Evolutionary conservation across 2,113 vertebrate genomes (phyloP).

Genomic region (Leptobrachium ailaonicum): DNA sequence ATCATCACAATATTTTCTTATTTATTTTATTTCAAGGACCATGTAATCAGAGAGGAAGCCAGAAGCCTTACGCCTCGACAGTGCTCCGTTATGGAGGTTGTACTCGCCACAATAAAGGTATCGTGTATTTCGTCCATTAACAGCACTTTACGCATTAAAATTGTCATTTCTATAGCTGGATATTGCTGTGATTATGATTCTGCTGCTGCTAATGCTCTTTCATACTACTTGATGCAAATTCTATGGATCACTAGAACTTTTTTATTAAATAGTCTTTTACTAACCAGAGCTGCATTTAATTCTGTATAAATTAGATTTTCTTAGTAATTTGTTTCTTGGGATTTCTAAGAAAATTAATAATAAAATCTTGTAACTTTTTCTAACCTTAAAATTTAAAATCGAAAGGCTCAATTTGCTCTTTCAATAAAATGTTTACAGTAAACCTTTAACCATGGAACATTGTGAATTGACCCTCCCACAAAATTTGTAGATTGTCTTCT

Average conservation of each 20-base stretch:
- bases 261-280: background rate
- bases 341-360: too few species aligned
- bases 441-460: too few species aligned
- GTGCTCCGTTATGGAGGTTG: constrained; percentile 89
- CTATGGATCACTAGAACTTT: constrained; percentile 12
- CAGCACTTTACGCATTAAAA: constrained; percentile 17
- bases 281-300: constrained; percentile 6
- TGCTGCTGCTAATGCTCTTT: constrained; percentile 3
- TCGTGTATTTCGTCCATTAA: constrained; percentile 26
- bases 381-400: too few species aligned
- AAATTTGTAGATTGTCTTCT: too few species aligned
- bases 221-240: background rate
- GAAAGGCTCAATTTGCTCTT: too few species aligned
- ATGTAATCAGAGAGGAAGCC: constrained; percentile 88
- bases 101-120: constrained; percentile 94
- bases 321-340: too few species aligned
- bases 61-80: constrained; percentile 87
- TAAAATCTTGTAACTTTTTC: too few species aligned
- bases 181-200: constrained; percentile 15
- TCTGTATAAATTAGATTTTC: too few species aligned
- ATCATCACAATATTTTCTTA: too few species aligned
- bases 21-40: constrained; percentile 75
- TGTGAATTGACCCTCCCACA: too few species aligned
- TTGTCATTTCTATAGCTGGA: constrained; percentile 6
- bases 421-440: too few species aligned